Evolutionary conservation across 2,888 invertebrate genomes (phyloP).

Genomic region (Noctua comes): DNA sequence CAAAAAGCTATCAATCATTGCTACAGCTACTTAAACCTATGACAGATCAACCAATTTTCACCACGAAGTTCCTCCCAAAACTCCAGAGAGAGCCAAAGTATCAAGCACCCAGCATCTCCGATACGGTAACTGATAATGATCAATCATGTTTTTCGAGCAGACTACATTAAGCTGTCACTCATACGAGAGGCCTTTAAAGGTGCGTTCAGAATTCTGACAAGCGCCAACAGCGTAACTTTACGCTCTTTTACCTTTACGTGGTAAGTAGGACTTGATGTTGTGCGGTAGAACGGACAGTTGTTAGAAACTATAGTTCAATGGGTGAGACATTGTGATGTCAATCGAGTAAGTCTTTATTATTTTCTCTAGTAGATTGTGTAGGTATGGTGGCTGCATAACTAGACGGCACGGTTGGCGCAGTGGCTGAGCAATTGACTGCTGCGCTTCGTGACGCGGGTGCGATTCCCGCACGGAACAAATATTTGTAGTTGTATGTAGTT

Average conservation of each 20-base stretch:
- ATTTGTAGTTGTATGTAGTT: too few species aligned
- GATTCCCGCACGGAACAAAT: too few species aligned
- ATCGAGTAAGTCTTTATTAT: neutral
- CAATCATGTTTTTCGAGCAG: constrained; percentile 60
- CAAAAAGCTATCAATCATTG: neutral
- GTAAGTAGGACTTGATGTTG: constrained; percentile 43
- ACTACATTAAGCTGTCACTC: constrained; percentile 63
- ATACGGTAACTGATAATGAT: constrained; percentile 60
- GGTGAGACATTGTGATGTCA: constrained; percentile 18
- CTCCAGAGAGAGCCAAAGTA: neutral
- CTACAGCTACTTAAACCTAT: neutral
- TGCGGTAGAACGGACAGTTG: neutral
- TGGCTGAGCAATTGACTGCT: too few species aligned
- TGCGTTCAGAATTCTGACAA: constrained; percentile 58
- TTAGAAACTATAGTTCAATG: constrained; percentile 11
- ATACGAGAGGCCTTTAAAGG: constrained; percentile 42
- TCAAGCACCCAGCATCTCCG: constrained; percentile 40
- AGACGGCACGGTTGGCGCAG: too few species aligned
- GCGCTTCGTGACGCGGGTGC: too few species aligned
- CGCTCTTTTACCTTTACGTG: constrained; percentile 44
- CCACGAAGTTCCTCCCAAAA: neutral
- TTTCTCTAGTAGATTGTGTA: neutral
- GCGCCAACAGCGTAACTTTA: constrained; percentile 58
- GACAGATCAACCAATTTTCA: neutral
- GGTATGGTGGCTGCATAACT: neutral